phyloP scores from a whole-genome alignment of 2,888 invertebrate genomes.

The Rosalia funebris region DNA sequence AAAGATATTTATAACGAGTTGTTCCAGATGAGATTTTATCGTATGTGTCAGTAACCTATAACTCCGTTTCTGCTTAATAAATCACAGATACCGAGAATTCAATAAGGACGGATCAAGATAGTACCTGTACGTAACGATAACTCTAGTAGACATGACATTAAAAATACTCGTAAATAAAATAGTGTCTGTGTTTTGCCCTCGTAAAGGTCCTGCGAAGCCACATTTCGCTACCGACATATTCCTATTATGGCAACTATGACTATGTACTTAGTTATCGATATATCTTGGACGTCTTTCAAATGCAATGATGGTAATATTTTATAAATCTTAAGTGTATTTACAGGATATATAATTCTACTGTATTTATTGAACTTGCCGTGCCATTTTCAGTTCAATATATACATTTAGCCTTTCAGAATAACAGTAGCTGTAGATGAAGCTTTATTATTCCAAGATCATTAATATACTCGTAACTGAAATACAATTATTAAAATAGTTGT shows the following conservation, averaged over 20 bases:
- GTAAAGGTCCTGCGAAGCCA: slow-evolving; percentile 29
- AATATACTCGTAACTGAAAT: too few relatives aligned
- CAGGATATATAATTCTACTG: background rate
- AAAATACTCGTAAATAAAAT: slow-evolving; percentile 30
- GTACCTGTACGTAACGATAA: slow-evolving; percentile 26
- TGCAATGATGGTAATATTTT: slow-evolving; percentile 37
- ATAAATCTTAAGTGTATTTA: slow-evolving; percentile 29
- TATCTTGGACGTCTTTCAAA: slow-evolving; percentile 38
- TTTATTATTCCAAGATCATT: too few relatives aligned
- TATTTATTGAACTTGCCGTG: slow-evolving; percentile 1
- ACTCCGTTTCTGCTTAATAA: slow-evolving; percentile 21
- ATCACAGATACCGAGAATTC: slow-evolving; percentile 19
- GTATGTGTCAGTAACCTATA: too few relatives aligned
- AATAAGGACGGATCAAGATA: slow-evolving; percentile 26
- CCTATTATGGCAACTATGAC: slow-evolving; percentile 44
- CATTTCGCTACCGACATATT: slow-evolving; percentile 33
- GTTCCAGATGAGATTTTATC: too few relatives aligned
- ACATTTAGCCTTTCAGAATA: too few relatives aligned
- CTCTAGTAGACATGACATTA: slow-evolving; percentile 29
- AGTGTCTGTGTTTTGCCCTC: slow-evolving; percentile 20
- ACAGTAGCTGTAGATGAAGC: too few relatives aligned
- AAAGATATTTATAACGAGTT: too few relatives aligned
- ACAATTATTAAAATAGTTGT: too few relatives aligned
- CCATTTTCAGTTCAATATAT: background rate
- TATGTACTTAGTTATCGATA: slow-evolving; percentile 39